Base-by-base conservation (phyloP, 2,888 invertebrate species). In the Sialis fuliginosa region DNA sequence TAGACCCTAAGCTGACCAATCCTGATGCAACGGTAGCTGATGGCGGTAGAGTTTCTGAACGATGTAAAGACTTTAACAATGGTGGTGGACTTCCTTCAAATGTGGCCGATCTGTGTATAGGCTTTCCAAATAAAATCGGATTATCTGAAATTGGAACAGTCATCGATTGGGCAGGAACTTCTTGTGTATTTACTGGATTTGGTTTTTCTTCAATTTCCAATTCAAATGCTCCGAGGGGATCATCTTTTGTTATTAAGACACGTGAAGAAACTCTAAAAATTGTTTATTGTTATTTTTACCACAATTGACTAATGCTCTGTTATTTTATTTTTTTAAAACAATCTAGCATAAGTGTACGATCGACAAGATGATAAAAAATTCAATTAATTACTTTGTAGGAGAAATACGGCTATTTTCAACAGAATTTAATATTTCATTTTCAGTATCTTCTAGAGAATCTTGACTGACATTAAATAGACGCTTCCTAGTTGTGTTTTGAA, bases 231-330 rank as follows among this genome's bases (percentile, higher is more conserved):
- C 92, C 93, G 22, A 93, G 68, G 0, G 93, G 93, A 67, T 93
- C 93, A 63, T 92, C 90, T 58, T 87, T 79, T 0, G 91, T 84
- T 1, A 93, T 90, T 0, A 89, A 85, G 3, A 89, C 90, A 48
- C 89, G 73, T 34, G 80, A 81, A 1, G 83, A 81, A 43, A 77
- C 65, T 58, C 80, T 81, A 59, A 48, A 51, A 34, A 13, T 9
- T 35, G 8, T 9, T 35, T 22, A 22, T 22, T 22, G 22, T 22
- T 22, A n/a, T 32, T 22, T 2, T 22, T 22, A 22, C 22, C 22
- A 22, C 4, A 4, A 22, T 22, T 22, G 4, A 22, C 22, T 22
- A 22, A 22, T 22, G 22, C 22, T 22, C 22, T 22, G 22, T 22
- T 22, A 22, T 22, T 22, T n/a, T n/a, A n/a, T n/a, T 2, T 22